A percentile compares a stretch with the other conserved stretches of the same genome.
Evolutionary conservation across 2,113 vertebrate species (phyloP).

Genomic region (Spea bombifrons): DNA sequence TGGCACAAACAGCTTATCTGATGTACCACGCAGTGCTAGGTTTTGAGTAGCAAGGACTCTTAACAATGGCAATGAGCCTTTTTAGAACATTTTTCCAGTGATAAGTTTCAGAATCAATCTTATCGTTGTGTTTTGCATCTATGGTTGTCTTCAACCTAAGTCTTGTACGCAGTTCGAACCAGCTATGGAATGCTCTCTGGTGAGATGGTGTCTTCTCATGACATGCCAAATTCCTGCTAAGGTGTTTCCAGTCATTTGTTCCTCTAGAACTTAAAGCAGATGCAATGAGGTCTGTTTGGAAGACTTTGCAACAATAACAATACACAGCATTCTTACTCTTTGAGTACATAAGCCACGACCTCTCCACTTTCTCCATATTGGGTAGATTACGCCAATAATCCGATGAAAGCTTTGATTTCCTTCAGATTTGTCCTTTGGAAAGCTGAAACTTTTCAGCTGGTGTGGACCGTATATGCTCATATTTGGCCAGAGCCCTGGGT

Average conservation of each 20-base stretch:
- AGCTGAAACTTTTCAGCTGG: too few species aligned
- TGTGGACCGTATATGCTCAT: not conserved
- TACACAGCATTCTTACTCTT: not conserved
- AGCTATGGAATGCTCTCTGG: not conserved
- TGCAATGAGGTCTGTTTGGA: slow-evolving; percentile 4
- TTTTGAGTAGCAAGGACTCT: too few species aligned
- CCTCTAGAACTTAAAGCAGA: not conserved
- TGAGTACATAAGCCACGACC: not conserved
- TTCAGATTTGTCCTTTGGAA: not conserved
- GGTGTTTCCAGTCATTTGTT: not conserved
- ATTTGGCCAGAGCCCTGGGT: slow-evolving; percentile 8
- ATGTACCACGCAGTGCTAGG: slow-evolving; percentile 15
- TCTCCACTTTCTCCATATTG: too few species aligned
- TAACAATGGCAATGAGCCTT: too few species aligned
- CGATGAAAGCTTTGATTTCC: not conserved
- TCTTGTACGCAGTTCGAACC: not conserved
- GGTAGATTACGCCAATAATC: too few species aligned
- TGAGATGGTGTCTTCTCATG: not conserved
- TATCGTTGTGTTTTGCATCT: not conserved
- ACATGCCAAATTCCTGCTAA: not conserved
- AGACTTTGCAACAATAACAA: not conserved
- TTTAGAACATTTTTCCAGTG: not conserved
- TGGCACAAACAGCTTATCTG: slow-evolving; percentile 18
- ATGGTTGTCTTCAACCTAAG: not conserved
- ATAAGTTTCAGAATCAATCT: not conserved